Conservation (phyloP, 2,113 vertebrate species). For the Ceuthmochares aereus region DNA sequence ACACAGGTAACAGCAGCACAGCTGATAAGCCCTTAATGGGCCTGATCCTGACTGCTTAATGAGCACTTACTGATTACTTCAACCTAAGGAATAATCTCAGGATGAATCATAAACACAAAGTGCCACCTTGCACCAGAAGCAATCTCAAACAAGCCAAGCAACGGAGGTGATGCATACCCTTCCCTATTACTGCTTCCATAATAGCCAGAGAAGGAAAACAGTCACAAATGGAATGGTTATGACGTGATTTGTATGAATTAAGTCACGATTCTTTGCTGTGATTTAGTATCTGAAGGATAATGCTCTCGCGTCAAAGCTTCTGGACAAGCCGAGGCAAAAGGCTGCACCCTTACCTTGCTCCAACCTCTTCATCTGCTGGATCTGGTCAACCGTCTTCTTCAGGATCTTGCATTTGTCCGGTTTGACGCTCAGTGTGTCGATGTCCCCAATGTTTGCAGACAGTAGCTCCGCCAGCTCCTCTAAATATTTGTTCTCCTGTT, state of each 20-base stretch:
- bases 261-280: too few relatives aligned
- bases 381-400: conserved; percentile 93
- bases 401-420: conserved; percentile 97
- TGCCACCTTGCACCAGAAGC: neutral
- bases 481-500: conserved; percentile 93
- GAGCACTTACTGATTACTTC: neutral
- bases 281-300: neutral
- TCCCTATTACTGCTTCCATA: neutral
- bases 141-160: neutral
- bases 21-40: neutral
- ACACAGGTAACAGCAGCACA: neutral
- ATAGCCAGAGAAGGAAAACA: neutral
- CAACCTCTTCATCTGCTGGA: conserved; percentile 93
- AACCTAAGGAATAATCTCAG: neutral
- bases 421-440: conserved; percentile 90
- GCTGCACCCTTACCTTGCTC: conserved; percentile 85
- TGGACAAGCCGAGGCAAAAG: neutral
- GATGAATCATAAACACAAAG: neutral
- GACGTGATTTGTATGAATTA: neutral
- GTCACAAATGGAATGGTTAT: rapidly evolving
- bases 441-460: conserved; percentile 92
- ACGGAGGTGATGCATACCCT: rapidly evolving
- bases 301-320: neutral
- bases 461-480: conserved; percentile 94
- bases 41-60: neutral